Conservation (phyloP, 2,888 invertebrate genomes). For the Erebia ligea region DNA sequence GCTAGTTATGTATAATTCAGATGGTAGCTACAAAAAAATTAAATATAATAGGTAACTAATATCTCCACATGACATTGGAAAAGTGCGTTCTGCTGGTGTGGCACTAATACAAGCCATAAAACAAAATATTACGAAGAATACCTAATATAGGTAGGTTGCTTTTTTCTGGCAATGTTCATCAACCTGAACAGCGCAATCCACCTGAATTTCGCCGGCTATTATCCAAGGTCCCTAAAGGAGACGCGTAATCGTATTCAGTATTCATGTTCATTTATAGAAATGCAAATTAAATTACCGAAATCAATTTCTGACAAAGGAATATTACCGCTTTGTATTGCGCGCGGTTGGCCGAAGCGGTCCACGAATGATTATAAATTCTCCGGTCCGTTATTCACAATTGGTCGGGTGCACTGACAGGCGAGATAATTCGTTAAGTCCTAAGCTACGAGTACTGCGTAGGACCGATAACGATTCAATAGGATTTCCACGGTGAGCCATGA, state of each 20-base stretch:
- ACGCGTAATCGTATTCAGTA: conserved; percentile 18
- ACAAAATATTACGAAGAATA: neutral
- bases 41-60: too few relatives aligned
- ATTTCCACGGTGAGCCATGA: conserved; percentile 62
- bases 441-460: conserved; percentile 72
- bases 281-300: conserved; percentile 36
- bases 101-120: neutral
- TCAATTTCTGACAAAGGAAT: conserved; percentile 36
- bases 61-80: too few relatives aligned
- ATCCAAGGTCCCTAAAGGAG: conserved; percentile 18
- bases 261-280: conserved; percentile 28
- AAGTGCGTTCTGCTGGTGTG: neutral
- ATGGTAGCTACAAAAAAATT: too few relatives aligned
- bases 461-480: conserved; percentile 71
- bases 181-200: conserved; percentile 5
- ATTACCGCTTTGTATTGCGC: conserved; percentile 33
- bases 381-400: conserved; percentile 56
- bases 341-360: conserved; percentile 34
- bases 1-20: too few relatives aligned
- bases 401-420: conserved; percentile 58
- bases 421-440: conserved; percentile 77
- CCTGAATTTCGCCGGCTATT: conserved; percentile 12
- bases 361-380: conserved; percentile 39
- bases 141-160: too few relatives aligned
- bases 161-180: neutral